Base-by-base conservation (phyloP, 2,797 vertebrate genomes). In the Gallinago solitaria region DNA sequence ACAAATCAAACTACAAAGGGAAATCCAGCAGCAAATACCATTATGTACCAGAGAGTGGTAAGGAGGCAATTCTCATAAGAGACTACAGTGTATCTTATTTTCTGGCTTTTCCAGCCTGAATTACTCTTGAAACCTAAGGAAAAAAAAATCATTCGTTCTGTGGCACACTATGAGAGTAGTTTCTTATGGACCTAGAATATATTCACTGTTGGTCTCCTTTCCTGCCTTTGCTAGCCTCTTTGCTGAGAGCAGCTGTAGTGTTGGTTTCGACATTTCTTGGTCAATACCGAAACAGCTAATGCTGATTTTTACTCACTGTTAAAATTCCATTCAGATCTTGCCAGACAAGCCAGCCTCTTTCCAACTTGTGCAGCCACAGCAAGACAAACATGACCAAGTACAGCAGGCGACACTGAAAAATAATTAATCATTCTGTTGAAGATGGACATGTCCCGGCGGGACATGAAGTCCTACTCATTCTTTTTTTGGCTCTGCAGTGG, bases 1-100 rank as follows among this genome's bases (percentile, higher is more conserved):
- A 89, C 88, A 96, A 95, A 96, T 95, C 89, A 93, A 86, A 81
- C 50, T 78, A 89, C 80, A 91, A 96, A 65, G 30, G 47, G 79
- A 89, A 94, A 95, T 91, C 23, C 57, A 92, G 59, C n/a, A 76
- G 61, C 59, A 86, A 83, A 73, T 73, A 63, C 64, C 50, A 81
- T 92, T 86, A 78, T 48, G 76, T 86, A 86, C 69, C 54, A 73
- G 33, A 82, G 24, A 84, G 47, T 21, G 3, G 82, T 83, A 83
- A 93, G 69, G 47, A 94, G 50, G 28, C 39, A 92, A 78, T 78
- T 17, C 67, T 78, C 43, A 32, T 54, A 86, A 90, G 91, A 92
- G 54, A 83, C 73, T 57, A 39, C 16, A 21, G 15, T 75, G 11
- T 39, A 32, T 78, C 47, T n/a, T 83, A 56, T 91, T 92, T 91